These are phyloP conservation scores for Ichneumoninae sp. DNA, from an alignment of 2,888 invertebrate species.

Conservation along the genomic window DNA sequence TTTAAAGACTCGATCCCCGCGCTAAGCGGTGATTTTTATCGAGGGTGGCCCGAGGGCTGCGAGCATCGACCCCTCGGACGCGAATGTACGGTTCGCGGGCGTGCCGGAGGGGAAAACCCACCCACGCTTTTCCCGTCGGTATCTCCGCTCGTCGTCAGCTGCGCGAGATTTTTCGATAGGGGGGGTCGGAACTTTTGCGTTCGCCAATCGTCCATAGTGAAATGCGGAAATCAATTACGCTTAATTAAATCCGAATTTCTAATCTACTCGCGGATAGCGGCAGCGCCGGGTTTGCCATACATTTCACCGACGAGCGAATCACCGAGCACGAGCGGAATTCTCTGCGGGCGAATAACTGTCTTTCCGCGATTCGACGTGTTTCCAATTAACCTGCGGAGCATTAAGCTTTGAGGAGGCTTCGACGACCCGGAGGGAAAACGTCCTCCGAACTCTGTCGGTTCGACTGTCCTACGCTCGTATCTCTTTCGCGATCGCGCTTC, in stretches of 20 bases:
- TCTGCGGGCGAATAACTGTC: conserved; percentile 18
- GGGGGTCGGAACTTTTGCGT: neutral
- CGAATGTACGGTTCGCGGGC: neutral
- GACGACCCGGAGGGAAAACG: neutral
- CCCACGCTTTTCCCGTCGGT: neutral
- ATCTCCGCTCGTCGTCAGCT: conserved; percentile 5
- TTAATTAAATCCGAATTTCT: conserved; percentile 21
- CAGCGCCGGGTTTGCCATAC: neutral
- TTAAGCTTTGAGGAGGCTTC: conserved; percentile 10
- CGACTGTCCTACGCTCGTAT: neutral
- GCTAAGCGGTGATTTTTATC: neutral
- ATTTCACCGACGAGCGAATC: conserved; percentile 1
- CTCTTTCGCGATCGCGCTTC: neutral
- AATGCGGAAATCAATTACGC: conserved; percentile 16
- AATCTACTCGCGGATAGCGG: conserved; percentile 4
- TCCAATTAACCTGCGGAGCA: conserved; percentile 12
- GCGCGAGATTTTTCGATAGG: neutral
- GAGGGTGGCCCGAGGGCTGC: conserved; percentile 3
- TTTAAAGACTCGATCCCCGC: neutral
- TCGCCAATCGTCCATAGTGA: neutral
- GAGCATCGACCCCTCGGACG: conserved; percentile 6
- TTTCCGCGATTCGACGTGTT: conserved; percentile 17
- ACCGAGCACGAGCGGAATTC: neutral
- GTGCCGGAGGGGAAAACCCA: neutral
- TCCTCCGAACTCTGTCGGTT: neutral